A percentile compares a stretch with the other conserved stretches of the same genome.
phyloP scores from a whole-genome alignment of 2,113 vertebrate genomes.

The Pedetes capensis region DNA sequence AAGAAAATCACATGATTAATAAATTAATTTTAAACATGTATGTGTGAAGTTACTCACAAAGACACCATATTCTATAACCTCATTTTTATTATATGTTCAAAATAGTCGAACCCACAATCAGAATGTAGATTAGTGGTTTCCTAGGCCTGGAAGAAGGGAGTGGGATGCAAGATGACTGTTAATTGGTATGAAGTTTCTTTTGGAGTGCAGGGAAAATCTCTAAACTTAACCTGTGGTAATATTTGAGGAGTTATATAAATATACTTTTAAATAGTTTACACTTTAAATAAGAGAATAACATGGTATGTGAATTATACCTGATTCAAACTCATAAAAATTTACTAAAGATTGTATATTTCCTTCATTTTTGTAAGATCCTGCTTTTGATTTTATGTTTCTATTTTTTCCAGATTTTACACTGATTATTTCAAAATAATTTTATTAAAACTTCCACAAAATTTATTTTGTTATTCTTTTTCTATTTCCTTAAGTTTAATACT shows the following conservation, averaged over 20 bases:
- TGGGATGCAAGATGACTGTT: background rate
- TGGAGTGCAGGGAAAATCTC: background rate
- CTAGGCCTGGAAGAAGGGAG: background rate
- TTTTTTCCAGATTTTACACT: too few species aligned
- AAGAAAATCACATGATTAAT: background rate
- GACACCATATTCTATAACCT: background rate
- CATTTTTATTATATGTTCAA: background rate
- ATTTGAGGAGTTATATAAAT: background rate
- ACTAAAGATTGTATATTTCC: background rate
- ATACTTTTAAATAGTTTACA: background rate
- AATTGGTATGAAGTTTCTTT: background rate
- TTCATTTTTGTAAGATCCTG: background rate
- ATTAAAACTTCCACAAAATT: background rate
- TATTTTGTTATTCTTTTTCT: background rate
- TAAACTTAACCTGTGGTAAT: background rate
- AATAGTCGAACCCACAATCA: too few species aligned
- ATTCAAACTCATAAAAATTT: background rate
- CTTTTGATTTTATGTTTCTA: background rate
- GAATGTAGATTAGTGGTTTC: too few species aligned
- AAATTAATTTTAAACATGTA: background rate
- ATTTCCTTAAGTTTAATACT: background rate
- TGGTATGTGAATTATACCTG: background rate
- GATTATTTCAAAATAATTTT: background rate
- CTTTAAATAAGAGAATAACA: background rate
- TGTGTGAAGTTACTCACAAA: background rate